Base-by-base conservation (phyloP, 2,113 vertebrate genomes). In the Tauraco erythrolophus region DNA sequence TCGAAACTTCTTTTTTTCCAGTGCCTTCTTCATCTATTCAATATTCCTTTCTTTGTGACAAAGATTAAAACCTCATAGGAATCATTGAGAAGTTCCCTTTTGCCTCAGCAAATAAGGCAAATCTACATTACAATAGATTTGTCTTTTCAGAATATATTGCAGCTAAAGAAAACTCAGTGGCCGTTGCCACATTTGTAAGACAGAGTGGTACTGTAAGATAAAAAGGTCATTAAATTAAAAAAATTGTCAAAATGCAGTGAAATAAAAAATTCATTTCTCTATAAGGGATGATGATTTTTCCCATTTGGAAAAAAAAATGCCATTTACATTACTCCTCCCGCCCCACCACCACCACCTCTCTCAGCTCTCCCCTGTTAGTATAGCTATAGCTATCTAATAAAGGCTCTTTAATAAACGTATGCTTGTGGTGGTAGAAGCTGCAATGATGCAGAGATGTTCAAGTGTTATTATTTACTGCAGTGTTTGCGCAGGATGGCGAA, bases 381-480 rank as follows among this genome's bases (percentile, higher is more conserved):
- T 84, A 84, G 94, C 95, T 94, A 75, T 89, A 93, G 95, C 98
- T 97, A 95, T 98, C 98, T 98, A 99, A 99, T 98, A 98, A 98
- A 99, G 98, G 96, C 98, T 99, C 98, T 99, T 99, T 99, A 99
- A 99, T 99, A 99, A 99, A 99, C 99, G 98, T 99, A 99, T 99
- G 99, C 98, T 99, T 98, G 96, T 98, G 98, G 98, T 99, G 89
- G 97, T 95, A 88, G 96, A 92, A 94, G 98, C 98, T 98, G 98
- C 98, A 98, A 92, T 96, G 98, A 98, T 98, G 98, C 99, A 98
- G 98, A 98, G 98, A 98, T 98, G 98, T 97, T 98, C 98, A 98
- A 98, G 99, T 99, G 99, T 99, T 99, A 99, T 99, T 99, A 99
- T 99, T 99, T 99, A 99, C 99, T 99, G 99, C 99, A 98, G 98